phyloP scores from a whole-genome alignment of 2,888 invertebrate genomes.

The Schrankia costaestrigalis region DNA sequence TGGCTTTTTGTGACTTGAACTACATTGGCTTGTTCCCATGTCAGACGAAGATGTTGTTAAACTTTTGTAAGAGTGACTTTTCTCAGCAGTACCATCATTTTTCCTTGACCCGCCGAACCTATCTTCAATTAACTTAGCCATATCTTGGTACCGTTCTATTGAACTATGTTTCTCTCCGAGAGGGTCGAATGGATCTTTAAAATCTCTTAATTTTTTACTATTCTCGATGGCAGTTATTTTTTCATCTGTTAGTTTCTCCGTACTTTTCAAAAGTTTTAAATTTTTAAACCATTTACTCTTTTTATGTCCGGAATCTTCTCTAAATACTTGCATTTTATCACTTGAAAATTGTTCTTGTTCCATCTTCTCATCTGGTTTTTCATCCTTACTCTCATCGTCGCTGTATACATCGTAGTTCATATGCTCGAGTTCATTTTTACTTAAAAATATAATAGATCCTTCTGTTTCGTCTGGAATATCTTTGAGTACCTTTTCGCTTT shows the following conservation, averaged over 20 bases:
- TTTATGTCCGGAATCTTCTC: slow-evolving; percentile 76
- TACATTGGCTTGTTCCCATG: slow-evolving; percentile 75
- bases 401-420: slow-evolving; percentile 80
- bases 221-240: slow-evolving; percentile 67
- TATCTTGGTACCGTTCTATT: slow-evolving; percentile 86
- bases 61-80: slow-evolving; percentile 76
- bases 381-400: slow-evolving; percentile 74
- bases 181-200: slow-evolving; percentile 81
- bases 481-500: slow-evolving; percentile 75
- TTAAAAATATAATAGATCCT: slow-evolving; percentile 84
- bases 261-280: slow-evolving; percentile 75
- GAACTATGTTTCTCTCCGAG: slow-evolving; percentile 84
- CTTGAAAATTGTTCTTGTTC: slow-evolving; percentile 66
- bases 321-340: slow-evolving; percentile 76
- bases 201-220: slow-evolving; percentile 61
- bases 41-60: slow-evolving; percentile 77
- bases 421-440: slow-evolving; percentile 83
- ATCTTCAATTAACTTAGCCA: slow-evolving; percentile 86
- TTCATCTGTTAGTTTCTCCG: slow-evolving; percentile 68
- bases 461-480: slow-evolving; percentile 82
- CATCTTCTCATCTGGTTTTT: slow-evolving; percentile 63
- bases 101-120: slow-evolving; percentile 79
- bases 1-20: slow-evolving; percentile 73
- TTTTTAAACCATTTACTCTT: slow-evolving; percentile 85
- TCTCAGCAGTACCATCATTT: slow-evolving; percentile 71